Evolutionary conservation across 2,888 invertebrate genomes (phyloP).

Genomic region (Pilophorus perplexus): DNA sequence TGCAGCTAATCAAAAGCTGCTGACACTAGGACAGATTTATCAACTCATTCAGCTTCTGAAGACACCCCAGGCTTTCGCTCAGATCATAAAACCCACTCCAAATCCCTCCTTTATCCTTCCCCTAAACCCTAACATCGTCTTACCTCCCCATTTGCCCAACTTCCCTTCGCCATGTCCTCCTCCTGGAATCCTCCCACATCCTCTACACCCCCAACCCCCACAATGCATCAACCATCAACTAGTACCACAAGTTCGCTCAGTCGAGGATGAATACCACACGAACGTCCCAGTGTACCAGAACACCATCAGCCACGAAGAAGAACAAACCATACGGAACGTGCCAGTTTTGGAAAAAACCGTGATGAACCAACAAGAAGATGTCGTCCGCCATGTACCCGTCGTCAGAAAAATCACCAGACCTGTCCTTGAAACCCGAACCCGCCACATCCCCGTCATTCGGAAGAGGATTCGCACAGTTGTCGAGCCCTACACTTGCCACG

Average conservation of each 20-base stretch:
- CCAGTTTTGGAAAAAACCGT: conserved; percentile 35
- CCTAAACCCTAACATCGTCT: not conserved
- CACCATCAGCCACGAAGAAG: conserved; percentile 28
- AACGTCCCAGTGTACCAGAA: conserved; percentile 41
- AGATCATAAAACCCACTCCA: no score
- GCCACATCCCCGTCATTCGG: conserved; percentile 41
- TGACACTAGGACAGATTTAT: not conserved
- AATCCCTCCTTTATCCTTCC: not conserved
- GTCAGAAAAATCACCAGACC: conserved; percentile 25
- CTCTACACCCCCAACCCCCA: not conserved
- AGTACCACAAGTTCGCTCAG: conserved; percentile 30
- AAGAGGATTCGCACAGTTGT: conserved; percentile 34
- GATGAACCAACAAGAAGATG: not conserved
- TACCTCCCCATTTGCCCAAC: no score
- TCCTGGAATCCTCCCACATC: not conserved
- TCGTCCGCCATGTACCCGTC: conserved; percentile 39
- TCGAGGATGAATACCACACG: conserved; percentile 38
- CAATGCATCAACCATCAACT: conserved; percentile 39
- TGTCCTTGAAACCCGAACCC: conserved; percentile 42
- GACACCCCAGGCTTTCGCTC: not conserved
- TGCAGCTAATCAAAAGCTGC: no score
- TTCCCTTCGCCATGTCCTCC: not conserved
- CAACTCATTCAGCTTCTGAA: not conserved
- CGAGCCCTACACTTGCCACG: conserved; percentile 41
- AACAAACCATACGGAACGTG: conserved; percentile 35